A percentile compares a stretch with the other conserved stretches of the same genome.
phyloP scores from a whole-genome alignment of 2,888 invertebrate genomes.

The Limnephilus marmoratus region DNA sequence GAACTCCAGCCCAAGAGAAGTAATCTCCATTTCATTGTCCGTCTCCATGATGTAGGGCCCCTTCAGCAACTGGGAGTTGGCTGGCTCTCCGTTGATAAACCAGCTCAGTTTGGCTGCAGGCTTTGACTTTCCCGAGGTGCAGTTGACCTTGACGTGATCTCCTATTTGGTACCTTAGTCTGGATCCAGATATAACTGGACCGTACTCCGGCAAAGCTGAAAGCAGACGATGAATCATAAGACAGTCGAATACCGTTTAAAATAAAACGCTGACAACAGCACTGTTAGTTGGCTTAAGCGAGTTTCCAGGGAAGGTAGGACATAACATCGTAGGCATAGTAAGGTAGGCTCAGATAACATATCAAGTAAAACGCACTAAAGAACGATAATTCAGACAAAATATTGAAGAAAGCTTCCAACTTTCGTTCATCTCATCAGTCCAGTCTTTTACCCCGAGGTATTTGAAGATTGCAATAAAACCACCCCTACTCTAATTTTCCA shows the following conservation, averaged over 20 bases:
- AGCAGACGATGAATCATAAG: conserved; percentile 63
- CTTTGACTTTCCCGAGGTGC: conserved; percentile 89
- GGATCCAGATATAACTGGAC: conserved; percentile 89
- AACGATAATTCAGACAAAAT: too few relatives aligned
- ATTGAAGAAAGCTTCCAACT: too few relatives aligned
- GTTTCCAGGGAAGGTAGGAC: neutral
- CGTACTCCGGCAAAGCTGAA: conserved; percentile 87
- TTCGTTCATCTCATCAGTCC: too few relatives aligned
- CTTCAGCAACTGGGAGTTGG: conserved; percentile 76
- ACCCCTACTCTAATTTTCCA: too few relatives aligned
- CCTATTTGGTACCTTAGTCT: conserved; percentile 89
- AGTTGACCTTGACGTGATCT: conserved; percentile 89
- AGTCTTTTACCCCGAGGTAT: too few relatives aligned
- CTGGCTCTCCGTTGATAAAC: conserved; percentile 92
- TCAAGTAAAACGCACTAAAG: too few relatives aligned
- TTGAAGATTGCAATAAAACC: too few relatives aligned
- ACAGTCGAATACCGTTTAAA: neutral
- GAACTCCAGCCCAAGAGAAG: conserved; percentile 87
- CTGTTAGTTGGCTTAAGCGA: neutral
- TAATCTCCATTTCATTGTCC: conserved; percentile 85
- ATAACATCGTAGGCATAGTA: neutral
- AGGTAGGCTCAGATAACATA: too few relatives aligned
- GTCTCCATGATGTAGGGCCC: conserved; percentile 75
- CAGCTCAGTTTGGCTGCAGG: conserved; percentile 90
- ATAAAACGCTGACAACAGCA: too few relatives aligned